Evolutionary conservation across 2,797 vertebrate species (phyloP).

Genomic region (Parauchenoglanis punctatus): DNA sequence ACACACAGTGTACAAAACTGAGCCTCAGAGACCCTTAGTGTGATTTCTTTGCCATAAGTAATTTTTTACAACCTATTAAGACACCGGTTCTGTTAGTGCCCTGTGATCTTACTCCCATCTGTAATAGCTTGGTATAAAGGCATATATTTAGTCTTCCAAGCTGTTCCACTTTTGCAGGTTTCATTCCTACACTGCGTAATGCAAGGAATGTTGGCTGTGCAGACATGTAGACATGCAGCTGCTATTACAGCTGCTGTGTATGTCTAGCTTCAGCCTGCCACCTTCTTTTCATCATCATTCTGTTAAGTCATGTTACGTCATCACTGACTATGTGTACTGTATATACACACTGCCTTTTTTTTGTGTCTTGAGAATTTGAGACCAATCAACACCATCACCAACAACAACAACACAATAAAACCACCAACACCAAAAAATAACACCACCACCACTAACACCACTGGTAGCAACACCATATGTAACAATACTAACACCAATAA

Average conservation of each 20-base stretch:
- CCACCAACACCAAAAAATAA: not conserved
- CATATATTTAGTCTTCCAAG: slow-evolving; percentile 20
- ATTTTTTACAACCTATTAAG: not conserved
- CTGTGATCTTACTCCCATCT: slow-evolving; percentile 16
- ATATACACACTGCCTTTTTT: not conserved
- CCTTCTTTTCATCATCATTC: not conserved
- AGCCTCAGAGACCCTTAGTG: not conserved
- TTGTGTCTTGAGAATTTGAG: not conserved
- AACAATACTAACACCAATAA: not conserved
- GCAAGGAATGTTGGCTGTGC: slow-evolving; percentile 23
- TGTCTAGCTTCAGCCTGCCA: not conserved
- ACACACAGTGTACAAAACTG: not conserved
- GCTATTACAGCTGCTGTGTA: slow-evolving; percentile 21
- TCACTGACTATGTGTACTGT: not conserved
- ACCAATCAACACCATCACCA: not conserved
- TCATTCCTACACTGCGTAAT: slow-evolving; percentile 6
- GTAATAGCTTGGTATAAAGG: not conserved
- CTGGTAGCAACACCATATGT: not conserved
- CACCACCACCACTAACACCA: not conserved
- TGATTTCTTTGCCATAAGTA: slow-evolving; percentile 4
- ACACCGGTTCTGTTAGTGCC: not conserved
- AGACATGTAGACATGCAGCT: slow-evolving; percentile 30
- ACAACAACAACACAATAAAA: not conserved
- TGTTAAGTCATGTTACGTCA: not conserved
- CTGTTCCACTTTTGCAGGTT: slow-evolving; percentile 1